Evolutionary conservation across 1,140 invertebrate species (phyloP).

Genomic region (Calliphora vicina): DNA sequence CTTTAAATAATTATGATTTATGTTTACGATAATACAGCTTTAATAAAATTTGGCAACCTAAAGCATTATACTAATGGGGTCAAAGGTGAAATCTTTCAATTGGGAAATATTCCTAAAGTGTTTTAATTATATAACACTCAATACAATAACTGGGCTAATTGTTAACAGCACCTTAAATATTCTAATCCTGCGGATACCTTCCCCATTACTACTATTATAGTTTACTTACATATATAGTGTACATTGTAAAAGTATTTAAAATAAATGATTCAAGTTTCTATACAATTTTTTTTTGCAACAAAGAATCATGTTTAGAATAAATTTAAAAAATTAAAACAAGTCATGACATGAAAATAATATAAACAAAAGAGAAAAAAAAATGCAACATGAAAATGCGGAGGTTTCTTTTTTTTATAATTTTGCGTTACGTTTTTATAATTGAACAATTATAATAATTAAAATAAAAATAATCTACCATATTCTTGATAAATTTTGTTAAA

Average conservation of each 20-base stretch:
- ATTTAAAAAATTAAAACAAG: neutral
- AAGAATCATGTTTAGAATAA: conserved; percentile 13
- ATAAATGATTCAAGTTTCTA: neutral
- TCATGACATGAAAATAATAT: neutral
- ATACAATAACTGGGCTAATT: too few relatives aligned
- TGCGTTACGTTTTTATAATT: neutral
- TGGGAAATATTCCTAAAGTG: too few relatives aligned
- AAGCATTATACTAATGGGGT: too few relatives aligned
- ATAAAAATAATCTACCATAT: neutral
- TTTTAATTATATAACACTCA: too few relatives aligned
- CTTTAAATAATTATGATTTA: too few relatives aligned
- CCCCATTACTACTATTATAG: too few relatives aligned
- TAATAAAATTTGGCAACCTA: too few relatives aligned
- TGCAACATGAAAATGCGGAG: neutral
- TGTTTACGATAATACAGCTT: too few relatives aligned
- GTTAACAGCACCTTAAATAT: too few relatives aligned
- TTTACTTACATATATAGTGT: neutral
- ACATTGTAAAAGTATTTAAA: neutral
- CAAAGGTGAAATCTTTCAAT: too few relatives aligned
- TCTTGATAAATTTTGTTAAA: neutral
- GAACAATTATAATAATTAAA: conserved; percentile 11
- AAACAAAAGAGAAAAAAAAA: neutral
- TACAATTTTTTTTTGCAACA: neutral
- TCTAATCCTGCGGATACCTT: too few relatives aligned
- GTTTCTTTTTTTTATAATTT: neutral